Evolutionary conservation across 1,140 invertebrate species (phyloP).

Genomic region (Galendromus occidentalis): DNA sequence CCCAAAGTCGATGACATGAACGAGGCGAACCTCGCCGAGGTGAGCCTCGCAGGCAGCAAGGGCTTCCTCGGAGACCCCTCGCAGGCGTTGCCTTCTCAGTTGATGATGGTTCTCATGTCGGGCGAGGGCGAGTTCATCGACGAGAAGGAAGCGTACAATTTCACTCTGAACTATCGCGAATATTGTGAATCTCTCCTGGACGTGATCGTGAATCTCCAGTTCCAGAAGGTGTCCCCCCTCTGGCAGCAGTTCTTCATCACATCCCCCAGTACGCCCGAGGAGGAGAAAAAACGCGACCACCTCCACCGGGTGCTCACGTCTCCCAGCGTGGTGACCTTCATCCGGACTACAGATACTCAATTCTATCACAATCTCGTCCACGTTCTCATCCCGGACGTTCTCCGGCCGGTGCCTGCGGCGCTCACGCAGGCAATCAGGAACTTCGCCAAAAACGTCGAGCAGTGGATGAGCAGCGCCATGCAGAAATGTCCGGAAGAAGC

Average conservation of each 20-base stretch:
- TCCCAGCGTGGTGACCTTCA: slow-evolving; percentile 33
- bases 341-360: slow-evolving; percentile 60
- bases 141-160: slow-evolving; percentile 10
- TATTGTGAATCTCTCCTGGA: slow-evolving; percentile 51
- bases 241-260: slow-evolving; percentile 83
- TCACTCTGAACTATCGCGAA: slow-evolving; percentile 4
- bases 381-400: slow-evolving; percentile 83
- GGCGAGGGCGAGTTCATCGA: slow-evolving; percentile 5
- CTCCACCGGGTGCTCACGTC: slow-evolving; percentile 1
- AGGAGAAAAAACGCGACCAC: background rate
- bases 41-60: background rate
- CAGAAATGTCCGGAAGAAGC: slow-evolving; percentile 60
- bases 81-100: slow-evolving; percentile 1
- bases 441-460: slow-evolving; percentile 76
- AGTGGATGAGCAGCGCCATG: slow-evolving; percentile 67
- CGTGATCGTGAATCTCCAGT: slow-evolving; percentile 76
- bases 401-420: slow-evolving; percentile 77
- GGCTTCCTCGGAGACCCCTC: slow-evolving; percentile 8
- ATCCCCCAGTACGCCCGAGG: slow-evolving; percentile 23
- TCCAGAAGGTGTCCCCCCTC: slow-evolving; percentile 62
- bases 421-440: slow-evolving; percentile 80
- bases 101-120: slow-evolving; percentile 8
- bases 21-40: background rate
- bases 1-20: slow-evolving; percentile 2
- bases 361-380: slow-evolving; percentile 93